These are phyloP conservation scores for Anadara kagoshimensis DNA, from an alignment of 1,140 invertebrate genomes.

Conservation along the genomic window DNA sequence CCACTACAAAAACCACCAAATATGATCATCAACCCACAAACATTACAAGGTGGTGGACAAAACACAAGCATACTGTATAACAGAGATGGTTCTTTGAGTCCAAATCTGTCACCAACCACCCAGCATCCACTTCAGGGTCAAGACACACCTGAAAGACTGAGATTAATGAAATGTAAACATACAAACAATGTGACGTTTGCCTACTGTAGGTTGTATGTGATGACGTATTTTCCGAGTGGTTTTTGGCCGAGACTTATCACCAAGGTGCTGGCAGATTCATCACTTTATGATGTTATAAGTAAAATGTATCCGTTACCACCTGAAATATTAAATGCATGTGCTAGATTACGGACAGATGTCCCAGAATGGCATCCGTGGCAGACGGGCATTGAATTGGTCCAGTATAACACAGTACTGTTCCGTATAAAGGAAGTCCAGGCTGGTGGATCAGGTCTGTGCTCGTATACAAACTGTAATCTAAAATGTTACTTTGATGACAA, in stretches of 20 bases:
- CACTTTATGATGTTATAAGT: conserved; percentile 66
- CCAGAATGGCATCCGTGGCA: conserved; percentile 98
- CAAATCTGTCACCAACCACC: too few relatives aligned
- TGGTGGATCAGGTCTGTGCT: conserved; percentile 71
- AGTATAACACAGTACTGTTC: conserved; percentile 76
- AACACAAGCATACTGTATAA: neutral
- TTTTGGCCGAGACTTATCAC: conserved; percentile 98
- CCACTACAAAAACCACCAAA: too few relatives aligned
- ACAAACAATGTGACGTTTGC: conserved; percentile 64
- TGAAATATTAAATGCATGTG: conserved; percentile 46
- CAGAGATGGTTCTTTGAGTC: neutral
- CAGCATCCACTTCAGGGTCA: too few relatives aligned
- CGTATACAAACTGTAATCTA: conserved; percentile 71
- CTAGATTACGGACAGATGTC: conserved; percentile 45
- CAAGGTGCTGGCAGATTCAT: conserved; percentile 88
- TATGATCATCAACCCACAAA: too few relatives aligned
- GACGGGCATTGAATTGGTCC: conserved; percentile 91
- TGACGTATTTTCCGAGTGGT: conserved; percentile 98
- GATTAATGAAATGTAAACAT: conserved; percentile 45
- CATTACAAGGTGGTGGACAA: neutral
- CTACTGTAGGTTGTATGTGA: conserved; percentile 75
- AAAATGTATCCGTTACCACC: conserved; percentile 52
- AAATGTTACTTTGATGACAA: conserved; percentile 62
- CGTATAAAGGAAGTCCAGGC: conserved; percentile 58
- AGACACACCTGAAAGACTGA: neutral